Base-by-base conservation (phyloP, 2,113 vertebrate species). In the Misgurnus anguillicaudatus region DNA sequence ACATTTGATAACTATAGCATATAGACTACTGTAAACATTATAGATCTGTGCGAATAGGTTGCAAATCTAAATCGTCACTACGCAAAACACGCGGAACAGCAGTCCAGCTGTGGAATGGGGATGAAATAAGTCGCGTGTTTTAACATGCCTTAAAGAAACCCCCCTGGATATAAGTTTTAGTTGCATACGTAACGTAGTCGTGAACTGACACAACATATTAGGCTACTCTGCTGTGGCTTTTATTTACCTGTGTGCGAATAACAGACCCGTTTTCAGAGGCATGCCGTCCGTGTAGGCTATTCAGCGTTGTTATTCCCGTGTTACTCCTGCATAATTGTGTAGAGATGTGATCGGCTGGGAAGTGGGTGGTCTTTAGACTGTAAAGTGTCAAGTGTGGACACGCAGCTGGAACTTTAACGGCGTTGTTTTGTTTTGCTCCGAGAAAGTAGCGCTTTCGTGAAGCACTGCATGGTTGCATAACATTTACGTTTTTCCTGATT, bases 361-460 rank as follows among this genome's bases (percentile, higher is more conserved):
- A 76, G 45, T 51, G 47, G 61, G 74, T 65, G 74, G 74, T 38
- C 74, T 64, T 61, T 64, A 62, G 21, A 8, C 24, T 63, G 42
- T 38, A 16, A 73, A 53, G 61, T 19, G 60, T 64, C 61, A 45
- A 76, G 74, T 64, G 42, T 65, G 61, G 60, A 76, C 74, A 53
- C 24, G 61, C 61, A n/a, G 2, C 60, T 74, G 71, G 53, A 75
- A 64, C 73, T 75, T 63, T 51, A 19, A 51, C n/a, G 13, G 39
- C 55, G 39, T 21, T 24, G 55, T 11, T 72, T 11, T 38, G 68
- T 72, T 73, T 57, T 11, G n/a, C 41, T 75, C 42, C n/a, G 21
- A 16, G 41, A 38, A 48, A 42, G 19, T 11, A 7, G 57, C 14
- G 51, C 17, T 21, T 41, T 0, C 57, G 67, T 31, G 41, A 67